Conservation (phyloP, 2,888 invertebrate genomes). For the Limnephilus rhombicus region DNA sequence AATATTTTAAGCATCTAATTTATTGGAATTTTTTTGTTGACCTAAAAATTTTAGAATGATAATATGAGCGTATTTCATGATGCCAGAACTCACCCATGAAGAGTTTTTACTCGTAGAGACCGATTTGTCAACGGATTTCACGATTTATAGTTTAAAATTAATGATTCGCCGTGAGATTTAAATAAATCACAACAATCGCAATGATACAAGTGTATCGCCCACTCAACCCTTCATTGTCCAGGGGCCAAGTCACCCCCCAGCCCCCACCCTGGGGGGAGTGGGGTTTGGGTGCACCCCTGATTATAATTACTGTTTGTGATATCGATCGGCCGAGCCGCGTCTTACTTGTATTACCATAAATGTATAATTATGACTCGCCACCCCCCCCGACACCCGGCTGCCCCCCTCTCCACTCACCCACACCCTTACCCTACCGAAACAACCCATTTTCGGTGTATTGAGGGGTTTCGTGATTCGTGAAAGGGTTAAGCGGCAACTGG, state of each 20-base stretch:
- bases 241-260: conserved; percentile 57
- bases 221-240: conserved; percentile 66
- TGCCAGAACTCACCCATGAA: background rate
- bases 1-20: too few relatives aligned
- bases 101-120: background rate
- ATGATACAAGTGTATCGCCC: conserved; percentile 55
- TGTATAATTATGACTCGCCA: conserved; percentile 66
- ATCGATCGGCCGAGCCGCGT: conserved; percentile 67
- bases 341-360: conserved; percentile 67
- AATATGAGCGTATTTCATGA: background rate
- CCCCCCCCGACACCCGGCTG: conserved; percentile 48
- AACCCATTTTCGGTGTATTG: conserved; percentile 51
- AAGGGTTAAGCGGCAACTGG: conserved; percentile 54
- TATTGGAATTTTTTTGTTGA: too few relatives aligned
- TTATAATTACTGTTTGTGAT: conserved; percentile 67
- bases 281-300: conserved; percentile 62
- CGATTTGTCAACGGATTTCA: background rate
- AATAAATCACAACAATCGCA: background rate
- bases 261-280: conserved; percentile 37
- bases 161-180: background rate
- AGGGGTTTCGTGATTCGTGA: conserved; percentile 51
- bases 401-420: conserved; percentile 18
- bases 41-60: too few relatives aligned
- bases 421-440: conserved; percentile 40
- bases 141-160: background rate